Base-by-base conservation (phyloP, 2,113 vertebrate genomes). In the Apteryx mantelli region DNA sequence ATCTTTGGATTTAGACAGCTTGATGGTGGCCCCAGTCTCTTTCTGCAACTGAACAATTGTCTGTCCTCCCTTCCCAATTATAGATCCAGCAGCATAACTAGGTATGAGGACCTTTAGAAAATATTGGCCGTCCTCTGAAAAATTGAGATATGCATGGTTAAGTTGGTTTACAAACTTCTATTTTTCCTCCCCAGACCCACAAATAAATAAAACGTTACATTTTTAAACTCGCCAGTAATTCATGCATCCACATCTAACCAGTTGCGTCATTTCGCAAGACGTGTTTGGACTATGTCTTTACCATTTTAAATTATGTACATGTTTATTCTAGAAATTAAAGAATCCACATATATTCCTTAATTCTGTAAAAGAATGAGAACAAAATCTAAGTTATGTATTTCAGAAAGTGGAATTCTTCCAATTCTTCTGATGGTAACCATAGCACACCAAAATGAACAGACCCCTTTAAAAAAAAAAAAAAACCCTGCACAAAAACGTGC, bases 41-140 rank as follows among this genome's bases (percentile, higher is more conserved):
- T 99, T 99, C 97, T 99, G 98, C 98, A 99, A 98, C 96, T 99
- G 98, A 98, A 99, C 98, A 98, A 99, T 99, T 98, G 98, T 99
- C 97, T 99, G 98, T 97, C 98, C 98, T 98, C 98, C 98, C 98
- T 99, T 99, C 95, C 98, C 98, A 98, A 99, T 99, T 98, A 99
- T 99, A 98, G 98, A 99, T 98, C 98, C 98, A 98, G 98, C 98
- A 98, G 98, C 98, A 98, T 99, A 99, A 98, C 98, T 99, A 98
- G 98, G 98, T 98, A 99, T 99, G 98, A 99, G 98, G 98, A 99
- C 98, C 98, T 99, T 99, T 98, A 99, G 98, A 98, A 99, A 99
- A 98, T 98, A 99, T 96, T 99, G 98, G 97, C 98, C 98, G 97
- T 99, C 98, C 98, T 99, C 98, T 99, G 98, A 98, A 98, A 98